Percentiles rank a stretch among this genome's conserved stretches.
Evolutionary conservation across 2,113 vertebrate genomes (phyloP).

Genomic region (Rynchops niger): DNA sequence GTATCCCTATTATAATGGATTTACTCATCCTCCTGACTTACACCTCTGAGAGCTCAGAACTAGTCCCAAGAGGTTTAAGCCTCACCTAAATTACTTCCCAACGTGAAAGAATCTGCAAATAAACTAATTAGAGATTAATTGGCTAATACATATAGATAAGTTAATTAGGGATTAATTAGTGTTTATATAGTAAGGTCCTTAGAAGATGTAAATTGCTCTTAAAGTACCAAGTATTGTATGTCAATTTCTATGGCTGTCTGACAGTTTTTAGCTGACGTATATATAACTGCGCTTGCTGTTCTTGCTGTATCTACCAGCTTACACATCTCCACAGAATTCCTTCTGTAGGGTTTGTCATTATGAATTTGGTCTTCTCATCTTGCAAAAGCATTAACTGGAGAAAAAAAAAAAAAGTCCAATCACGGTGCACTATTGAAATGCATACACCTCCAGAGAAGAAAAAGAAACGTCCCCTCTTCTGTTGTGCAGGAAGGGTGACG

Average conservation of each 20-base stretch:
- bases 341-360: neutral
- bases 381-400: neutral
- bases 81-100: slow-evolving; percentile 45
- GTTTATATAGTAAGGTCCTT: slow-evolving; percentile 37
- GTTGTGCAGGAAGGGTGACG: neutral
- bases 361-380: neutral
- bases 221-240: neutral
- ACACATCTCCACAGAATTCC: neutral
- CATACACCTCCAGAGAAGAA: neutral
- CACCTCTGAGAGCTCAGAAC: slow-evolving; percentile 18
- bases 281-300: neutral
- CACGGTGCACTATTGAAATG: neutral
- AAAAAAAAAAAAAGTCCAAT: neutral
- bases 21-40: neutral
- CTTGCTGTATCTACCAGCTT: neutral
- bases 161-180: slow-evolving; percentile 58
- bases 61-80: slow-evolving; percentile 15
- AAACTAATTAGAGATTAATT: slow-evolving; percentile 63
- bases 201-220: slow-evolving; percentile 47
- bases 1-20: neutral
- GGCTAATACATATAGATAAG: slow-evolving; percentile 62
- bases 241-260: neutral
- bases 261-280: neutral
- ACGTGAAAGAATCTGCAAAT: slow-evolving; percentile 46
- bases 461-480: neutral